phyloP scores from a whole-genome alignment of 2,888 invertebrate species.

The Himalopsyche kuldschensis region DNA sequence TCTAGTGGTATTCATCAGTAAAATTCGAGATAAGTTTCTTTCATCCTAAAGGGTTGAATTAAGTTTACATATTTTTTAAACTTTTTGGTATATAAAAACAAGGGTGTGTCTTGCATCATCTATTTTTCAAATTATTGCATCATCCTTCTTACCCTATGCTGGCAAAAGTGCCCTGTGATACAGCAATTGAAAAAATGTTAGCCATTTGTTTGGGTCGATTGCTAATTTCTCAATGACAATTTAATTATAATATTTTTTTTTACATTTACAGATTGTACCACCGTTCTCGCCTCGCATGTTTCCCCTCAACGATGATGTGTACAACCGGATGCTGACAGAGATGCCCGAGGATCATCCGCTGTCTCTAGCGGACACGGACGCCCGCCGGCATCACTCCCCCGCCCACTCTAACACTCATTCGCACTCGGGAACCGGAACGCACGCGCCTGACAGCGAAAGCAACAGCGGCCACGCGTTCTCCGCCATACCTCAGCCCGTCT shows the following conservation, averaged over 20 bases:
- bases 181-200: too few relatives aligned
- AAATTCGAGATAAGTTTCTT: too few relatives aligned
- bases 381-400: slow-evolving; percentile 15
- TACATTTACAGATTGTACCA: slow-evolving; percentile 59
- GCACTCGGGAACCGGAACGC: slow-evolving; percentile 2
- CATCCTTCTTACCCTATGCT: too few relatives aligned
- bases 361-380: neutral
- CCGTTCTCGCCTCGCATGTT: slow-evolving; percentile 77
- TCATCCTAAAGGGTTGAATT: too few relatives aligned
- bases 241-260: neutral
- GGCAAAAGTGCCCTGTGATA: too few relatives aligned
- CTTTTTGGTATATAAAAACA: too few relatives aligned
- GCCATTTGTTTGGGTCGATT: too few relatives aligned
- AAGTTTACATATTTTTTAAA: too few relatives aligned
- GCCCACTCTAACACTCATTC: slow-evolving; percentile 23
- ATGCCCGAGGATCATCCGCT: slow-evolving; percentile 68
- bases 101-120: too few relatives aligned
- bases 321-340: slow-evolving; percentile 67
- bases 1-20: too few relatives aligned
- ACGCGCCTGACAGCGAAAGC: slow-evolving; percentile 35
- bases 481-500: slow-evolving; percentile 39
- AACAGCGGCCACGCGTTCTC: slow-evolving; percentile 44
- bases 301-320: slow-evolving; percentile 71
- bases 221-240: too few relatives aligned
- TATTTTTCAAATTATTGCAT: too few relatives aligned